Percentiles rank a stretch among this genome's conserved stretches.
Evolutionary conservation across 2,797 vertebrate species (phyloP).

Genomic region (Eospalax fontanierii): DNA sequence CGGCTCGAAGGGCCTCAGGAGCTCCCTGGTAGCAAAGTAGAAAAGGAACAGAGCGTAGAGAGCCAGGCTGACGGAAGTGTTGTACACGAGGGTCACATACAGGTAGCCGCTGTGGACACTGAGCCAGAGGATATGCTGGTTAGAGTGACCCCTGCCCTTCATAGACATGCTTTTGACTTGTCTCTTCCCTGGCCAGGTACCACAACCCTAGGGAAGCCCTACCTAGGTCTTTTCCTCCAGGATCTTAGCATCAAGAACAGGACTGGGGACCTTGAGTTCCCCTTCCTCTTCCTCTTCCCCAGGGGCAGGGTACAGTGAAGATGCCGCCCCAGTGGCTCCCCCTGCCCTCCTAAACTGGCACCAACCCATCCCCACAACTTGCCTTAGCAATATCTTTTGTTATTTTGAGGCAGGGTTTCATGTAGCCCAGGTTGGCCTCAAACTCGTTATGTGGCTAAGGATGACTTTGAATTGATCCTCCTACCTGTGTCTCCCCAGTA

Average conservation of each 20-base stretch:
- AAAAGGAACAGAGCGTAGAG: conserved; percentile 98
- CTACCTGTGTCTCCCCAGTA: neutral
- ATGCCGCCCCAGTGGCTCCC: neutral
- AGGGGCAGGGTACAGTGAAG: neutral
- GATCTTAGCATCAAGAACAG: rapidly evolving
- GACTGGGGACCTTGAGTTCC: no score
- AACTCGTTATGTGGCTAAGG: neutral
- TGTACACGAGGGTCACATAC: conserved; percentile 98
- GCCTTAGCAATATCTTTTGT: neutral
- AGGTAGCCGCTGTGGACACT: conserved; percentile 96
- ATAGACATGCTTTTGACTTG: neutral
- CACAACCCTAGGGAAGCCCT: neutral
- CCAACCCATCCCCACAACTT: neutral
- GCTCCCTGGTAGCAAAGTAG: conserved; percentile 96
- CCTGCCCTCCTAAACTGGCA: neutral
- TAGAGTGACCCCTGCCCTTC: neutral
- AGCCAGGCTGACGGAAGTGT: conserved; percentile 96
- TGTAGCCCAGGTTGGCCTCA: neutral
- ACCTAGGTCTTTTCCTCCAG: neutral
- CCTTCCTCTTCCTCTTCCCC: neutral
- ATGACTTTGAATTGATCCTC: neutral
- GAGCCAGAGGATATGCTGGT: conserved; percentile 35
- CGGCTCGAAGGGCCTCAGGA: conserved; percentile 95
- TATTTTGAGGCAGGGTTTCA: neutral
- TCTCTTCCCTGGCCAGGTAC: neutral